These are phyloP conservation scores for Hipparchia semele DNA, from an alignment of 2,888 invertebrate species.

Conservation along the genomic window DNA sequence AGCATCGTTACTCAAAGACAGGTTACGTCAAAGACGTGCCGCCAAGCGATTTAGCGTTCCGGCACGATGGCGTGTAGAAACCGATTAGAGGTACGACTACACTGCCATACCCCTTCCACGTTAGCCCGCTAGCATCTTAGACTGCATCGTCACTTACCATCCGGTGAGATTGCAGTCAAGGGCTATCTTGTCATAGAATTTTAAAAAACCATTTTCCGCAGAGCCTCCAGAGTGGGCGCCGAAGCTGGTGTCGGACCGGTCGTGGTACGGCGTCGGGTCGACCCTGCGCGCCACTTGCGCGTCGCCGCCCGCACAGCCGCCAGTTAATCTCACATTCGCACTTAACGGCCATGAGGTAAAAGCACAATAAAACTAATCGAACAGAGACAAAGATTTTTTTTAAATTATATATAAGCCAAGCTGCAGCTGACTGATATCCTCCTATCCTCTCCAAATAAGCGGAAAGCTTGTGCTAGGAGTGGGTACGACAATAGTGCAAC, in stretches of 20 bases:
- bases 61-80: too few species aligned
- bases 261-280: conserved; percentile 87
- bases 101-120: background rate
- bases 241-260: conserved; percentile 85
- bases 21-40: too few species aligned
- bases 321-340: conserved; percentile 88
- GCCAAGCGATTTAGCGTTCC: too few species aligned
- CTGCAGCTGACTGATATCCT: too few species aligned
- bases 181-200: background rate
- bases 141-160: background rate
- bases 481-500: too few species aligned
- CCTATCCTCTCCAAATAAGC: too few species aligned
- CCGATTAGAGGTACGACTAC: too few species aligned
- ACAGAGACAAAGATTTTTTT: too few species aligned
- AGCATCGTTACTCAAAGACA: too few species aligned
- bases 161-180: background rate
- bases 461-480: too few species aligned
- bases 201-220: conserved; percentile 53
- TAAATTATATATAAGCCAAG: too few species aligned
- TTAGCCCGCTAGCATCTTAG: background rate
- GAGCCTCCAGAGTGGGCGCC: conserved; percentile 87
- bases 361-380: too few species aligned
- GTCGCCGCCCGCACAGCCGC: conserved; percentile 86
- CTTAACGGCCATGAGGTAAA: conserved; percentile 85
- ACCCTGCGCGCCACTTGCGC: conserved; percentile 87